Base-by-base conservation (phyloP, 2,113 vertebrate species). In the Strix aluco region DNA sequence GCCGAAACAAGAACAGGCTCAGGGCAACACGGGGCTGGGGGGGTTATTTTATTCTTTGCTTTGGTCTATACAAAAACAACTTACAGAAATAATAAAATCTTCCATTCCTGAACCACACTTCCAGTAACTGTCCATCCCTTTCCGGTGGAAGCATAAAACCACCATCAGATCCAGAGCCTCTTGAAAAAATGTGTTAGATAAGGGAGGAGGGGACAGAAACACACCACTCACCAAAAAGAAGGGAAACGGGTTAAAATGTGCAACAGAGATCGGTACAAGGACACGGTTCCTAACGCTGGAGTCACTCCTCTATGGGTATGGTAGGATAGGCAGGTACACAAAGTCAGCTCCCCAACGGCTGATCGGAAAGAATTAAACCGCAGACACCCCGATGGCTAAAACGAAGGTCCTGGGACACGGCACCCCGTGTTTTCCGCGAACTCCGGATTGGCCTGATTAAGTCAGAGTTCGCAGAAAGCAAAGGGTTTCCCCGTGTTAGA, bases 41-140 rank as follows among this genome's bases (percentile, higher is more conserved):
- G 95, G 89, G 93, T 97, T 98, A 94, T 97, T 98, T 98, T 98
- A 98, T 98, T 96, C 91, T 97, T 97, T 97, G 98, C 98, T 98
- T 98, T 98, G 98, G 98, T 98, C 97, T 98, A 98, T 98, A 98
- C 98, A 98, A 98, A 98, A 98, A 98, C 97, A 98, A 97, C 97
- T 96, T 96, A 96, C 96, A 98, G 98, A 97, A 34, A 97, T 97
- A 97, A 98, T 98, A 98, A 98, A 97, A 96, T 96, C 96, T 97
- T 96, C 94, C 73, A 51, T 81, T 95, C 86, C 91, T 96, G 90
- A 97, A 86, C 91, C 94, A 97, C 91, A 49, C 93, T 96, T 96
- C 92, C 88, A 66, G 95, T 78, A 93, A 94, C 62, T 81, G 90
- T 92, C 91, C 91, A 94, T 74, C 93, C 97, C 85, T 93, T 93